phyloP scores from a whole-genome alignment of 2,797 vertebrate genomes.

The Momotus momota region DNA sequence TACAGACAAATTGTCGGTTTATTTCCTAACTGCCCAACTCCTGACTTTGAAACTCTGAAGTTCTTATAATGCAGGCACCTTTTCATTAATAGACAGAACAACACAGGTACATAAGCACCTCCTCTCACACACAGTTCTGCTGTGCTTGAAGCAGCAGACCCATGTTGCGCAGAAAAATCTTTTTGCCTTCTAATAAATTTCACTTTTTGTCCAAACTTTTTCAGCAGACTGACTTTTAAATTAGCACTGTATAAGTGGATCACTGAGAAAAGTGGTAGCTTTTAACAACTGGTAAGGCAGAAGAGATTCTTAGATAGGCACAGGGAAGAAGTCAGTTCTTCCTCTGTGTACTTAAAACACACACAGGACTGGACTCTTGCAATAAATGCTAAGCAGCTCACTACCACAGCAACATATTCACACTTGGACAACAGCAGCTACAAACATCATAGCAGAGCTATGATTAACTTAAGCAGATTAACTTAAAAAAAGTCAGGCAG shows the following conservation, averaged over 20 bases:
- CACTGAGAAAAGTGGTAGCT: not conserved
- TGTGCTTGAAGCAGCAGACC: not conserved
- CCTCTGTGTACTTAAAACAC: not conserved
- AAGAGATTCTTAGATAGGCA: not conserved
- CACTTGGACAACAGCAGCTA: not conserved
- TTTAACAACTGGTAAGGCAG: not conserved
- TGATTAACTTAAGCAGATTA: not conserved
- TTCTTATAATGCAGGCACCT: not conserved
- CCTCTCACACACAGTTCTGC: not conserved
- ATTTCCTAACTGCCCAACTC: not conserved
- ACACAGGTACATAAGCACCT: not conserved
- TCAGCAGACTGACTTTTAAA: not conserved
- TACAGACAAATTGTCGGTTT: not conserved
- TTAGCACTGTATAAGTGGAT: not conserved
- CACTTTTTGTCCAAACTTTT: not conserved
- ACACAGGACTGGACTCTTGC: not conserved
- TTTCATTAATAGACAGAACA: not conserved
- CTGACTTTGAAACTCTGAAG: not conserved
- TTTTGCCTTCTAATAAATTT: not conserved
- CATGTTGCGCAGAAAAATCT: not conserved
- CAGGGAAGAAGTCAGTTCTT: not conserved
- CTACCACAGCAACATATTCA: not conserved
- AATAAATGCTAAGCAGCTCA: not conserved
- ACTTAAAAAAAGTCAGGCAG: not conserved
- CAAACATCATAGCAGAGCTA: not conserved